Evolutionary conservation across 2,113 vertebrate genomes (phyloP), one percentile per base, ranked within the genome.

Genomic region (Melanotaenia duboulayi): DNA sequence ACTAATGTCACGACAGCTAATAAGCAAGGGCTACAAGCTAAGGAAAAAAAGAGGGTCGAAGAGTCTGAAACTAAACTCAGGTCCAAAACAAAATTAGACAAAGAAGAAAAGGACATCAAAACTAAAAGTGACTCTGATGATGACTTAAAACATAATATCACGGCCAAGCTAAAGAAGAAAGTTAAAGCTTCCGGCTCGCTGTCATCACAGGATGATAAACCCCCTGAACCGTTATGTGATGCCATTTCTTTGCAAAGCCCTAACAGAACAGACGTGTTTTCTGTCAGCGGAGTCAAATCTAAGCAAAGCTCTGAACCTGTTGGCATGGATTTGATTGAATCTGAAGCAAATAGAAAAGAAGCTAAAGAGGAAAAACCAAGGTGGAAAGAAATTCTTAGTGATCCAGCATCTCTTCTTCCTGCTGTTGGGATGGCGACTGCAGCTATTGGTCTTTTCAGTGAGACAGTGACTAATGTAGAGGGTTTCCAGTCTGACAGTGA

Each of bases 391-490:
- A 46, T 71, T 48, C 60, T 84, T 8, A 50, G 64, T 11, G 55
- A 52, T 0, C 56, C 74, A n/a, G 75, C 70, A 0, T n/a, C 37
- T 59, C 63, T 86, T 24, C 60, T 89, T 37, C 84, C 85, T 5
- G 84, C 74, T 39, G 80, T 50, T 4, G 85, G 64, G 40, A n/a
- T 80, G 20, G 74, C 79, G 13, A 83, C 72, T 12, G 60, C 81
- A 44, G 75, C 82, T 19, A 12, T 69, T 7, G 80, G 7, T 48
- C 39, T 65, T 56, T 73, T 87, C 7, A 25, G 20, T 28, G 73
- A 82, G 16, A 78, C 61, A 3, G 63, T 74, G 49, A 76, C 69
- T 10, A 57, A 20, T 35, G 12, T 60, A 1, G 24, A 9, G 20
- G 20, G 16, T 62, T 69, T 76, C 57, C 79, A 74, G 11, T 54